Conservation (phyloP, 2,797 vertebrate genomes). For the Danio tinwini region DNA sequence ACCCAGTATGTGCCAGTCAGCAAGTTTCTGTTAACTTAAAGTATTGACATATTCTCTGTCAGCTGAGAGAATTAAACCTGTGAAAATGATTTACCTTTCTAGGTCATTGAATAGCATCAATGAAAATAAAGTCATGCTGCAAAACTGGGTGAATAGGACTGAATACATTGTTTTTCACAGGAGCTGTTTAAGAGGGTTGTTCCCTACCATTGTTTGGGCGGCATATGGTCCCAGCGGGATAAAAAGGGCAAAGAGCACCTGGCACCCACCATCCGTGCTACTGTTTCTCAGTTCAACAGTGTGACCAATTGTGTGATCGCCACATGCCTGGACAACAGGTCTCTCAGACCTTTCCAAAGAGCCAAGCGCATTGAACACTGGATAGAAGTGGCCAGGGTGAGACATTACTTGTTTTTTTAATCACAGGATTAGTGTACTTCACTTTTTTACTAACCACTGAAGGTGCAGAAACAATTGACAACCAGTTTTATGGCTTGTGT, state of each 20-base stretch:
- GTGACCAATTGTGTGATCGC: constrained; percentile 89
- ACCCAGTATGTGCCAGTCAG: background rate
- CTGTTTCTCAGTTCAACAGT: constrained; percentile 85
- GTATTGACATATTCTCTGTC: background rate
- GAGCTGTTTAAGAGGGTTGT: constrained; percentile 91
- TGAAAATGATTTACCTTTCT: background rate
- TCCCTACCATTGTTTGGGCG: constrained; percentile 88
- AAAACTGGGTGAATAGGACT: background rate
- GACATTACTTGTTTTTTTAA: background rate
- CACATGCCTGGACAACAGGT: constrained; percentile 82
- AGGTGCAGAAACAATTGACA: no score
- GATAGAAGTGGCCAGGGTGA: constrained; percentile 89
- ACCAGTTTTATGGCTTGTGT: no score
- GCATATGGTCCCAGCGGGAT: constrained; percentile 89
- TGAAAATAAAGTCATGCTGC: constrained; percentile 4
- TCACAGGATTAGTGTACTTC: no score
- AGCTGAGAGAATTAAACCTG: background rate
- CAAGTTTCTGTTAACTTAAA: background rate
- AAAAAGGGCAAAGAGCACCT: constrained; percentile 90
- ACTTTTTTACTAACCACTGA: background rate
- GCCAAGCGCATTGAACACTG: constrained; percentile 86
- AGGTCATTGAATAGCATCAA: background rate
- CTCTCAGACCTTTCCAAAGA: constrained; percentile 80
- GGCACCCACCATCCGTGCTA: constrained; percentile 86
- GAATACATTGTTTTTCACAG: constrained; percentile 64